Conservation (phyloP, 2,797 vertebrate species). For the Orestias chungarensis region DNA sequence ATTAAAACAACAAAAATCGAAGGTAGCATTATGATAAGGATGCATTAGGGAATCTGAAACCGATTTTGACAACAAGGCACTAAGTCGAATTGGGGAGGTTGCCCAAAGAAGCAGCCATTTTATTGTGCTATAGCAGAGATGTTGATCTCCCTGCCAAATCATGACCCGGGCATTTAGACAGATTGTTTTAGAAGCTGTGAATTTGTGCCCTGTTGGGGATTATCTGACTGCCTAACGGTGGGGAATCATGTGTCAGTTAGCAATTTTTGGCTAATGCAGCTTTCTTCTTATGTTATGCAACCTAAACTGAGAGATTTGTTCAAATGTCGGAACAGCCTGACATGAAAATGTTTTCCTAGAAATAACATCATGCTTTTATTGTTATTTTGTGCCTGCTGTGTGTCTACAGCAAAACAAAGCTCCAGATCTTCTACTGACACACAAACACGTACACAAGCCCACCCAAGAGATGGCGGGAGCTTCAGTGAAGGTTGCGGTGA, state of each 20-base stretch:
- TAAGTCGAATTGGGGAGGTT: conserved; percentile 31
- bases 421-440: conserved; percentile 43
- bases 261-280: background rate
- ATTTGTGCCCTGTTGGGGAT: conserved; percentile 10
- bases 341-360: background rate
- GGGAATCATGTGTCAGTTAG: conserved; percentile 19
- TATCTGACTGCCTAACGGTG: conserved; percentile 12
- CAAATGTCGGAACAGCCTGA: background rate
- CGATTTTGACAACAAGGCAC: conserved; percentile 39
- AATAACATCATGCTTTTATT: background rate
- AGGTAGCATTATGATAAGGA: background rate
- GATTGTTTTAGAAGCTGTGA: conserved; percentile 13
- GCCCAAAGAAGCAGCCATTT: conserved; percentile 72
- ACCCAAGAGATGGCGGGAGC: conserved; percentile 87
- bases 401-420: conserved; percentile 53
- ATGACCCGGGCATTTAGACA: conserved; percentile 35
- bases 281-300: background rate
- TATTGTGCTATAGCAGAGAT: conserved; percentile 50
- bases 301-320: background rate
- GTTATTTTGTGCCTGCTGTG: conserved; percentile 47
- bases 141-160: conserved; percentile 43
- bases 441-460: conserved; percentile 11
- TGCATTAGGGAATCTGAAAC: conserved; percentile 2
- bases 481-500: conserved; percentile 97
- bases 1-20: background rate